Evolutionary conservation across 2,888 invertebrate genomes (phyloP).

Genomic region (Molorchus minor): DNA sequence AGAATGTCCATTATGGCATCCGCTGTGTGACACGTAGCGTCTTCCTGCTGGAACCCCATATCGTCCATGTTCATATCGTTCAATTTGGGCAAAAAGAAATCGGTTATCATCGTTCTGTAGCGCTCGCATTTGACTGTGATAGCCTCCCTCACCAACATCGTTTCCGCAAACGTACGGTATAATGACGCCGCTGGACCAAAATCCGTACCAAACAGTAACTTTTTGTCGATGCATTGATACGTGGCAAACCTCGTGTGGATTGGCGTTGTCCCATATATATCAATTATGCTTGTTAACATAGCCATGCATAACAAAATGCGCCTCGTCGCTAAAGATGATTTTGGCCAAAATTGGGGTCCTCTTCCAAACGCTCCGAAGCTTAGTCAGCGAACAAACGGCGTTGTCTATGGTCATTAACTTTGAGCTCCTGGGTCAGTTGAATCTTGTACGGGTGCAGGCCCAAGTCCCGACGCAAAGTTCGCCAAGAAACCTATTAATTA

Average conservation of each 20-base stretch:
- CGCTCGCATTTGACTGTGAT: conserved; percentile 46
- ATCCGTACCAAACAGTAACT: conserved; percentile 3
- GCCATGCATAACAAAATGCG: too few species aligned
- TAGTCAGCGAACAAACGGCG: conserved; percentile 1
- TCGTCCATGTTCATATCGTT: conserved; percentile 34
- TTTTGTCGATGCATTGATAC: conserved; percentile 5
- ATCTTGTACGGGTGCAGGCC: conserved; percentile 26
- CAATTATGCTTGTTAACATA: conserved; percentile 3
- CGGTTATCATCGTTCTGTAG: conserved; percentile 44
- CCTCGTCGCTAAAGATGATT: too few species aligned
- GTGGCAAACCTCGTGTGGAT: conserved; percentile 3
- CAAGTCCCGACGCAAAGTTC: conserved; percentile 24
- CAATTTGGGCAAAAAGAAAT: conserved; percentile 45
- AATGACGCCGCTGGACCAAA: neutral
- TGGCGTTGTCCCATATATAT: neutral
- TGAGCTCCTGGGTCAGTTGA: conserved; percentile 21
- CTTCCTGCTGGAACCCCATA: too few species aligned
- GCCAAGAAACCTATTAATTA: too few species aligned
- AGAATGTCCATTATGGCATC: conserved; percentile 33
- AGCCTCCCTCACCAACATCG: conserved; percentile 36
- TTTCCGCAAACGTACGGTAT: too few species aligned
- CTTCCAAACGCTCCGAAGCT: neutral
- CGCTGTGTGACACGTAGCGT: conserved; percentile 38
- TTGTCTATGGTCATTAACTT: conserved; percentile 18
- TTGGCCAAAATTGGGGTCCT: neutral